Base-by-base conservation (phyloP, 1,140 invertebrate genomes). In the Neotoxoptera formosana region DNA sequence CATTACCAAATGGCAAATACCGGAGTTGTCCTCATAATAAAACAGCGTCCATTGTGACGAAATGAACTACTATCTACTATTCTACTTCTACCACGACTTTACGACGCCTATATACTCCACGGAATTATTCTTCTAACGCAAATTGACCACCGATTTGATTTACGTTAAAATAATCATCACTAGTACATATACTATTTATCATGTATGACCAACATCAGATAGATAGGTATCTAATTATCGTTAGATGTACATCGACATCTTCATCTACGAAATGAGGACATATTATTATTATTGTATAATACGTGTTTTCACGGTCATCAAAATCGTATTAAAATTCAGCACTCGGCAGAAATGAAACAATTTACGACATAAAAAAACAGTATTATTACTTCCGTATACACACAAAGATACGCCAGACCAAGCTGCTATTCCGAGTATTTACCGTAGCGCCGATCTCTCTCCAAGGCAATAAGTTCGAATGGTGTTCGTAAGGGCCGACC, bases 401-500 rank as follows among this genome's bases (percentile, higher is more conserved):
- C n/a, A 76, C 30, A 76, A 30, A 76, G 14, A 86, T 86, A 45
- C 83, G 83, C 83, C 36, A 47, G 25, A 87, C 23, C 30, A 8
- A n/a, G 23, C 3, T 30, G 21, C 21, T 23, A 51, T 67, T 45
- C 36, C 34, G 2, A 67, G 21, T 92, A 83, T 34, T 95, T 96
- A 98, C 98, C 96, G 97, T 97, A 94, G 97, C 96, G 56, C 96
- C 97, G 86, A 96, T 96, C 95, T 98, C 98, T 94, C 96, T 96
- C 98, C 98, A 99, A 67, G 98, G 97, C 91, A 97, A 96, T 36
- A 99, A 95, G 95, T 98, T 98, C 25, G 97, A 97, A 95, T 98
- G 97, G 94, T 98, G 98, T 95, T 99, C 98, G 95, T 97, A 97
- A 2, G 97, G 97, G 1, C 97, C 98, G n/a, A 98, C 97, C 95